phyloP scores from a whole-genome alignment of 2,888 invertebrate species.

The Petrolisthes manimaculis region DNA sequence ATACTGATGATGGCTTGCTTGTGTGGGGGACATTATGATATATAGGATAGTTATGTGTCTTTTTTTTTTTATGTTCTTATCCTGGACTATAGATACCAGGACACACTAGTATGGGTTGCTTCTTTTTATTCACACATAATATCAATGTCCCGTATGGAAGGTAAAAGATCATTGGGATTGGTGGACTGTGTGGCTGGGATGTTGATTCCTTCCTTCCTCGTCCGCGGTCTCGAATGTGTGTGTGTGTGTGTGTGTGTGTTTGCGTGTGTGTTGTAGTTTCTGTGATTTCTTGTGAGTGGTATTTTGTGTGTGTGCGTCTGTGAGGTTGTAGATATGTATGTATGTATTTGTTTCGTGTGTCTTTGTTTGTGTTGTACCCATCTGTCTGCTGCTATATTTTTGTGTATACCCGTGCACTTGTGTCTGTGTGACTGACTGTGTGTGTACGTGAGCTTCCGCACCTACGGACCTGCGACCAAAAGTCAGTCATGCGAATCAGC shows the following conservation, averaged over 20 bases:
- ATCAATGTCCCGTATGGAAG: too few relatives aligned
- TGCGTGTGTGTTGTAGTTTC: background rate
- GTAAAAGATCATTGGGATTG: too few relatives aligned
- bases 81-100: too few relatives aligned
- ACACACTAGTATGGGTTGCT: too few relatives aligned
- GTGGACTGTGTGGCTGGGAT: background rate
- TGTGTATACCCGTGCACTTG: background rate
- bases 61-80: too few relatives aligned
- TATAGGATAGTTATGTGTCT: too few relatives aligned
- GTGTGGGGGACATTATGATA: too few relatives aligned
- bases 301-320: slow-evolving; percentile 6
- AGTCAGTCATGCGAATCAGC: background rate
- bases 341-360: background rate
- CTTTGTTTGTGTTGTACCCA: background rate
- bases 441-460: background rate
- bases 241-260: slow-evolving; percentile 10
- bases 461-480: background rate
- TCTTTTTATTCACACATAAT: too few relatives aligned
- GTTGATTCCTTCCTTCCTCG: background rate
- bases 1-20: too few relatives aligned
- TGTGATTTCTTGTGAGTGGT: slow-evolving; percentile 12
- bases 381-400: background rate
- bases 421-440: background rate
- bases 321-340: background rate
- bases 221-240: background rate